A percentile compares a stretch with the other conserved stretches of the same genome.
phyloP scores from a whole-genome alignment of 2,888 invertebrate species.

The Drosophila aldrichi region DNA sequence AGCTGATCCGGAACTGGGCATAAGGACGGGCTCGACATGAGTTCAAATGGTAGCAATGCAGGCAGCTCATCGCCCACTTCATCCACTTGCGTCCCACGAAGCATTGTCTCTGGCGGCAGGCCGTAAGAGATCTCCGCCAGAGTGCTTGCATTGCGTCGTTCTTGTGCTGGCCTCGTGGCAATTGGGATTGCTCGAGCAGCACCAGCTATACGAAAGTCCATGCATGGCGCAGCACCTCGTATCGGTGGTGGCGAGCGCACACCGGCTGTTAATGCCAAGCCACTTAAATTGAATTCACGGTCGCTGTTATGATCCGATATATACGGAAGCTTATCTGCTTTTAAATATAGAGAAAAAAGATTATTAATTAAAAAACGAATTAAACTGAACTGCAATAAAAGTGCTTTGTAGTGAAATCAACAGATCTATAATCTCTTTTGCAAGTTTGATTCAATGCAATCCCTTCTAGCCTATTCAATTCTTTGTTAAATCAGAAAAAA shows the following conservation, averaged over 20 bases:
- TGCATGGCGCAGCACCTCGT: neutral
- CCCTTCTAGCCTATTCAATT: neutral
- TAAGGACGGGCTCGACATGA: neutral
- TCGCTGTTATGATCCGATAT: neutral
- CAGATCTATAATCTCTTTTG: neutral
- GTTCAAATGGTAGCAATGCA: neutral
- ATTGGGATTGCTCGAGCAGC: neutral
- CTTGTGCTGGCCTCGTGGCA: neutral
- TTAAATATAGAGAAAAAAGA: neutral
- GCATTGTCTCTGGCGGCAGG: conserved; percentile 6
- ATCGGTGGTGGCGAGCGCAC: neutral
- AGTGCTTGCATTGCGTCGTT: neutral
- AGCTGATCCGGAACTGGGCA: neutral
- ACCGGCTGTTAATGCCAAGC: conserved; percentile 10
- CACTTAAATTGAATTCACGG: conserved; percentile 12
- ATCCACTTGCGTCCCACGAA: conserved; percentile 1
- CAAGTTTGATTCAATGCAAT: neutral
- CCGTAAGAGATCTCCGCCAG: conserved; percentile 2
- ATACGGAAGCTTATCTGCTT: conserved; percentile 10
- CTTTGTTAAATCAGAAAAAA: no score
- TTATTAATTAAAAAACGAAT: no score
- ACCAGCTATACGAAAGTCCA: neutral
- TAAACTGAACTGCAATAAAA: no score
- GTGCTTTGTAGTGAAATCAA: no score
- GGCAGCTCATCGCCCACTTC: neutral